Base-by-base conservation (phyloP, 2,888 invertebrate genomes). In the Ophion costatus region DNA sequence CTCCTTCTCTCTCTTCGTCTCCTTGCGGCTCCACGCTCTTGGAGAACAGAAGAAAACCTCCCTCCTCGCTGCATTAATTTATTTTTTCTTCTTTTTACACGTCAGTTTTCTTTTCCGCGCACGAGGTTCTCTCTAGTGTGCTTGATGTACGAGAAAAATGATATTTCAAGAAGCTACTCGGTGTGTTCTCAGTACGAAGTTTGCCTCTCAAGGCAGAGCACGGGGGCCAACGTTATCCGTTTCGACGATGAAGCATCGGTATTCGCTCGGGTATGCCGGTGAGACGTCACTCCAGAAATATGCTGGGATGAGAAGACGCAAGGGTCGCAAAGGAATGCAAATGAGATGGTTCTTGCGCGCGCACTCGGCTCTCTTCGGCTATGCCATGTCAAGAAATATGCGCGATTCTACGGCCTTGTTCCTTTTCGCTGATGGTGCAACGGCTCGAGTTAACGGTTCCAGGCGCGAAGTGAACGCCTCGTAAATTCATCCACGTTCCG, bases 311-410 rank as follows among this genome's bases (percentile, higher is more conserved):
- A 80, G 83, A 88, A 86, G 85, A 82, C 77, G 87, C 85, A 87
- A 86, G 85, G 69, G 22, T 87, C 75, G 88, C 87, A 87, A 89
- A 88, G 88, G 87, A 88, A 89, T 88, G 89, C 85, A 88, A 89
- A 90, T 87, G 84, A 89, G 87, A 87, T 87, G 70, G 82, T 71
- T 82, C 66, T 75, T 81, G 59, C 67, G 66, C 64, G 76, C 59
- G 75, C 51, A 17, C 24, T 9, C 38, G 7, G 10, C n/a, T 59
- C 69, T 67, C 77, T n/a, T 78, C 75, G 63, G 51, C 17, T 57
- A 69, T 69, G 66, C 51, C 45, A 63, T 42, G 75, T 83, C 74
- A 70, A 73, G 82, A 45, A 45, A 29, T 7, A 57, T 29, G 29
- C 71, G 33, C 66, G 20, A 45, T 71, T 22, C 20, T 14, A 51